These are phyloP conservation scores for Tachysurus vachellii DNA, from an alignment of 2,113 vertebrate species.

Conservation along the genomic window DNA sequence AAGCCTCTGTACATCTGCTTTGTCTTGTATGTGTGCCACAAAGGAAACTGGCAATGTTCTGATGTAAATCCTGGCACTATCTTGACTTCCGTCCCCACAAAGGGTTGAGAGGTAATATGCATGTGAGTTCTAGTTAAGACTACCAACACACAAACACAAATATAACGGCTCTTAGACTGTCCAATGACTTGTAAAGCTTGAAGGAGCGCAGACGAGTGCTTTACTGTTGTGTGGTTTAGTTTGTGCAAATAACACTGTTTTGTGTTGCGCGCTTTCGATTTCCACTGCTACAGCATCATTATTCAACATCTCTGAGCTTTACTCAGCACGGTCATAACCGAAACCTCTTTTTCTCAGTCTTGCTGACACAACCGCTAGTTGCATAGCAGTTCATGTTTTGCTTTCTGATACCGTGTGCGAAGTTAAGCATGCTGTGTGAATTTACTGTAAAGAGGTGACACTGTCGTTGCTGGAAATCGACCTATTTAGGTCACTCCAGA, in stretches of 20 bases:
- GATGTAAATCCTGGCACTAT: neutral
- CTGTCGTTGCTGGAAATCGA: conserved; percentile 70
- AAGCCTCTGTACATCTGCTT: neutral
- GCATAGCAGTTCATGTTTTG: conserved; percentile 22
- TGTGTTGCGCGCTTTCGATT: neutral
- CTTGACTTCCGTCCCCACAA: neutral
- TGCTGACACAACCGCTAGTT: conserved; percentile 18
- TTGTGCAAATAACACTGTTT: neutral
- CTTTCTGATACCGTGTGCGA: conserved; percentile 20
- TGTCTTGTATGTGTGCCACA: neutral
- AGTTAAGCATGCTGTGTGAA: conserved; percentile 57
- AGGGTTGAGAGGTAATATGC: neutral
- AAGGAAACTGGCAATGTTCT: neutral
- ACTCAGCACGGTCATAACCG: conserved; percentile 37
- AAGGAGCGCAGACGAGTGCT: neutral
- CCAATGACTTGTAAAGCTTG: too few relatives aligned
- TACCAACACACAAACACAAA: neutral
- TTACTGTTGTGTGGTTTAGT: neutral
- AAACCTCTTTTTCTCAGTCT: conserved; percentile 36
- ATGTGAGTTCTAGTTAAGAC: neutral
- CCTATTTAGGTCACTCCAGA: conserved; percentile 74
- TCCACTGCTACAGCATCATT: neutral
- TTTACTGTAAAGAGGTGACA: conserved; percentile 68
- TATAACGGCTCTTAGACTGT: neutral
- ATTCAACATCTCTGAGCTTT: conserved; percentile 29